Conservation (phyloP, 2,888 invertebrate species). For the Heliconius ismenius region DNA sequence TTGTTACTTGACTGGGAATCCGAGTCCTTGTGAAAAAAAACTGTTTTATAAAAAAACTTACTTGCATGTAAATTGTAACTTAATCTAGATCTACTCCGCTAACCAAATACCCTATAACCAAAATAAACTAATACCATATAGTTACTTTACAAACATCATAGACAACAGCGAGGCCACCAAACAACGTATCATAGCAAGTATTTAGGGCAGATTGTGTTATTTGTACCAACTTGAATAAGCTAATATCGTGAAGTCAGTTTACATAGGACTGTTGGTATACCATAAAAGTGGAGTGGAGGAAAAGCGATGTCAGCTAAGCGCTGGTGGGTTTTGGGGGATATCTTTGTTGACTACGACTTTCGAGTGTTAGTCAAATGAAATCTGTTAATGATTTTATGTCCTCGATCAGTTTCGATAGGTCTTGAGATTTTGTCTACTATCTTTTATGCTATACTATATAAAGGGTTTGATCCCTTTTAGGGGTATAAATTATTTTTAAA, state of each 20-base stretch:
- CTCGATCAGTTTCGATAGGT: not conserved
- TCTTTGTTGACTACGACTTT: not conserved
- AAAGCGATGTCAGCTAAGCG: conserved; percentile 7
- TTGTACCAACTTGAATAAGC: conserved; percentile 41
- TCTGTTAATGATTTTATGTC: not conserved
- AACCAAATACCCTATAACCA: too few relatives aligned
- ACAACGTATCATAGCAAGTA: conserved; percentile 19
- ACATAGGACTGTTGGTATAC: conserved; percentile 41
- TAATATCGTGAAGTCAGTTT: conserved; percentile 41
- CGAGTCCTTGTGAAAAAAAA: too few relatives aligned
- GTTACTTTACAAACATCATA: not conserved
- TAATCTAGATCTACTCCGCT: too few relatives aligned
- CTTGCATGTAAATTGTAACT: too few relatives aligned
- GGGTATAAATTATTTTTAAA: too few relatives aligned
- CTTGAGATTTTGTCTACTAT: not conserved
- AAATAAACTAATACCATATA: too few relatives aligned
- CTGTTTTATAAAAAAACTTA: too few relatives aligned
- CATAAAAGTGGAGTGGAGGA: conserved; percentile 30
- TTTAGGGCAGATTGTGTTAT: conserved; percentile 39
- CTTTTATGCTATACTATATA: too few relatives aligned
- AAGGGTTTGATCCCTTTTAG: too few relatives aligned
- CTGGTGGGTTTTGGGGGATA: not conserved
- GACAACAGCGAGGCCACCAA: conserved; percentile 19
- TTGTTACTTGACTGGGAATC: not conserved
- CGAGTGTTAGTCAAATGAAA: not conserved